Percentiles rank a stretch among this genome's conserved stretches.
These are phyloP conservation scores for Brachionus paranguensis DNA, from an alignment of 1,140 invertebrate species.

Conservation along the genomic window DNA sequence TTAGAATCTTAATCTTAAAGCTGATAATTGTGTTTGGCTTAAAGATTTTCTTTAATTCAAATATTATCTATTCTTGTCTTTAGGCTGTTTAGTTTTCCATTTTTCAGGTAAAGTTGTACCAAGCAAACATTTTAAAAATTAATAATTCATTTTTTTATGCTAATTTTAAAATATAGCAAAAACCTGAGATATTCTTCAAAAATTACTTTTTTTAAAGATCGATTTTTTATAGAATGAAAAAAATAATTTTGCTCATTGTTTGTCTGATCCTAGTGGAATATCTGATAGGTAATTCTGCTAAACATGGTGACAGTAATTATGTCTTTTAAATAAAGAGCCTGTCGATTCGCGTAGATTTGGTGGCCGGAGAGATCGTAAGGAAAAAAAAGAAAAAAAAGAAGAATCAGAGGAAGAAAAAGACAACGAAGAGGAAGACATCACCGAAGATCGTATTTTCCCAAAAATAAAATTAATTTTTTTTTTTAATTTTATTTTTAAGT, in stretches of 20 bases:
- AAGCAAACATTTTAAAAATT: neutral
- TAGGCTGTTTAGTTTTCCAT: neutral
- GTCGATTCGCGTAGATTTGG: neutral
- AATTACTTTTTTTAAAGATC: neutral
- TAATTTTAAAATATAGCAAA: neutral
- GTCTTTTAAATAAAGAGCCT: neutral
- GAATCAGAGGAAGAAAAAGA: conserved; percentile 6
- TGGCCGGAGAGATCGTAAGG: neutral
- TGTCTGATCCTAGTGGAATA: neutral
- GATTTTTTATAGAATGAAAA: neutral
- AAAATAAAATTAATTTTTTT: neutral
- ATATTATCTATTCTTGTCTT: neutral
- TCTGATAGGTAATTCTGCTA: neutral
- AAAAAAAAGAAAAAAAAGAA: conserved; percentile 8
- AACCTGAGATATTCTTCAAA: neutral
- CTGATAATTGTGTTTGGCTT: neutral
- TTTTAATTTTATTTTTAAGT: neutral
- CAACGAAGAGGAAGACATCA: neutral
- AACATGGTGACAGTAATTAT: neutral
- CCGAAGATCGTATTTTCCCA: neutral
- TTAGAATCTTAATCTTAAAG: neutral
- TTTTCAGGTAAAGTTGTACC: neutral
- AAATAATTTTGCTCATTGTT: neutral
- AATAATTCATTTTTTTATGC: neutral
- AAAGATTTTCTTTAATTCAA: neutral